Evolutionary conservation across 1,140 invertebrate species (phyloP).

Genomic region (Bombus polaris): DNA sequence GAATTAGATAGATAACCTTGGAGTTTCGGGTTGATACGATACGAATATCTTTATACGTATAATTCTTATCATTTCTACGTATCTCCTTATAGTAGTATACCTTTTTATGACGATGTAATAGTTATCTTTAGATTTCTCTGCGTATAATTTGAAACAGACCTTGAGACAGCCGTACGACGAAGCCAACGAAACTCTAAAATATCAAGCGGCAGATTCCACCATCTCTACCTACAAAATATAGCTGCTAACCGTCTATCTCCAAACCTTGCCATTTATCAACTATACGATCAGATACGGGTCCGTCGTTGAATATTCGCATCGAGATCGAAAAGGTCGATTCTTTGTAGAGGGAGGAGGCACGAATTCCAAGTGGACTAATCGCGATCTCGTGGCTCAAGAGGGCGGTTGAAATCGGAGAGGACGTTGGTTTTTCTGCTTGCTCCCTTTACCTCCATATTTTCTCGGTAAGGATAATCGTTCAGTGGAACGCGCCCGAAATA

Average conservation of each 20-base stretch:
- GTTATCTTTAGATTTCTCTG: too few species aligned
- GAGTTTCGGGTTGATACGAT: too few species aligned
- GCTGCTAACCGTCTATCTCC: neutral
- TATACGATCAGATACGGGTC: neutral
- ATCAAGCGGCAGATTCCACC: neutral
- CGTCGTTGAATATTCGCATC: constrained; percentile 2
- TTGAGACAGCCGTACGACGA: too few species aligned
- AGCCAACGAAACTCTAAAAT: neutral
- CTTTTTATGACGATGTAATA: too few species aligned
- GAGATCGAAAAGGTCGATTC: neutral
- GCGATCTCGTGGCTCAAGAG: neutral
- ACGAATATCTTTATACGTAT: too few species aligned
- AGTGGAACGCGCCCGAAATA: constrained; percentile 68
- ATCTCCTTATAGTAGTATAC: too few species aligned
- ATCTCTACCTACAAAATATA: neutral
- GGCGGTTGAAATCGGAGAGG: constrained; percentile 3
- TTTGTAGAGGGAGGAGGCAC: neutral
- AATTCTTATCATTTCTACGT: too few species aligned
- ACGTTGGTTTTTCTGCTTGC: constrained; percentile 48
- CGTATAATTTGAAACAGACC: too few species aligned
- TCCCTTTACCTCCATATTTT: constrained; percentile 62
- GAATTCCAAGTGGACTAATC: constrained; percentile 16
- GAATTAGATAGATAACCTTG: too few species aligned
- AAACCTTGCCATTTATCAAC: constrained; percentile 5
- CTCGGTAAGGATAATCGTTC: constrained; percentile 66